These are phyloP conservation scores for Sebastes hubbsi DNA, from an alignment of 2,797 vertebrate species.

Conservation along the genomic window DNA sequence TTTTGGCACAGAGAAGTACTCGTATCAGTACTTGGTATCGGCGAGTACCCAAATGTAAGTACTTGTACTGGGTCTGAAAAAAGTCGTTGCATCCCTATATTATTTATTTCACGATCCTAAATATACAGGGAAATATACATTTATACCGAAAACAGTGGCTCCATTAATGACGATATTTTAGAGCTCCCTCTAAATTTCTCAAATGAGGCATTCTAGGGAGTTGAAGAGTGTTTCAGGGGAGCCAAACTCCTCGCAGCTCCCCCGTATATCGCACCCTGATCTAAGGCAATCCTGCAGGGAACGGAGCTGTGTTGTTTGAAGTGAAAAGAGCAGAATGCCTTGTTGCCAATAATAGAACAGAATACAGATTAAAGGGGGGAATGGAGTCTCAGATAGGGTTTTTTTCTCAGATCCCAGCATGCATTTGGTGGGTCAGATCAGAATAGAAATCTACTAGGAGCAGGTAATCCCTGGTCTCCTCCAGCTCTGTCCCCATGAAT, in stretches of 20 bases:
- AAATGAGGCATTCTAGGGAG: not conserved
- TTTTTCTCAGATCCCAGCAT: not conserved
- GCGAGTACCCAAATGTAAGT: too few relatives aligned
- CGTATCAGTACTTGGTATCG: too few relatives aligned
- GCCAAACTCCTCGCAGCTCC: not conserved
- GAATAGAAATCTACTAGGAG: not conserved
- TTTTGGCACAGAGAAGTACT: too few relatives aligned
- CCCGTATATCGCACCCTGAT: not conserved
- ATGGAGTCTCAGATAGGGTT: not conserved
- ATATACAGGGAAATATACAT: not conserved
- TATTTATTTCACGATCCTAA: too few relatives aligned
- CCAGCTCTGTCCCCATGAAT: not conserved
- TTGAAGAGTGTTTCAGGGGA: not conserved
- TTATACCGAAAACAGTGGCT: not conserved
- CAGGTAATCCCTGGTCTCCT: not conserved
- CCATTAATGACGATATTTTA: not conserved
- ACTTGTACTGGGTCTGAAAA: too few relatives aligned
- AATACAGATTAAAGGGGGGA: too few relatives aligned
- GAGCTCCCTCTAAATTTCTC: not conserved
- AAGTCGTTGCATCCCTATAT: too few relatives aligned
- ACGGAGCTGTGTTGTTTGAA: not conserved
- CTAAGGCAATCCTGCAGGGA: not conserved
- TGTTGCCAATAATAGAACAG: not conserved
- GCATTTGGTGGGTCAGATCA: not conserved
- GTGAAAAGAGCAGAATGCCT: not conserved